phyloP scores from a whole-genome alignment of 2,888 invertebrate genomes.

The Unio delphinus region DNA sequence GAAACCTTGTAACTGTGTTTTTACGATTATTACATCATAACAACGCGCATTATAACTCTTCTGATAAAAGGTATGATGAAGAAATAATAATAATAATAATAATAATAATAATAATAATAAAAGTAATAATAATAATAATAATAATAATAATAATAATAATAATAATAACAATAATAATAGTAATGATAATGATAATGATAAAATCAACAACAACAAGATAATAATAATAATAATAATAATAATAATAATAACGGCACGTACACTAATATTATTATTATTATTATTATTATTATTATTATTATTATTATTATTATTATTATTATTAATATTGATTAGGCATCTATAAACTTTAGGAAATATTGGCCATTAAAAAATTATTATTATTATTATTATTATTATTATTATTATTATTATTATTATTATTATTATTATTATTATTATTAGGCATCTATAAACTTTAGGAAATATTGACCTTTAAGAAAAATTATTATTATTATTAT shows the following conservation, averaged over 20 bases:
- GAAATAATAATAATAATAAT: neutral
- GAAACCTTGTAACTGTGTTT: too few species aligned
- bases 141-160: neutral
- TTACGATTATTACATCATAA: too few species aligned
- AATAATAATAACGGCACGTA: neutral
- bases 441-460: too few species aligned
- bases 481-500: neutral
- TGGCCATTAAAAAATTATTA: too few species aligned
- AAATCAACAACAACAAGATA: neutral
- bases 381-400: too few species aligned
- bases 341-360: too few species aligned
- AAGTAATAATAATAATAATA: slow-evolving; percentile 10
- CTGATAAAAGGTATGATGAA: too few species aligned
- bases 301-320: neutral
- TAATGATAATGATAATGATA: neutral
- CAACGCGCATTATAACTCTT: too few species aligned
- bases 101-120: slow-evolving; percentile 15
- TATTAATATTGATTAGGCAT: too few species aligned
- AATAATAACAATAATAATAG: slow-evolving; percentile 1
- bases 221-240: slow-evolving; percentile 14
- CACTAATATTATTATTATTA: neutral
- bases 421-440: too few species aligned
- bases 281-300: neutral
- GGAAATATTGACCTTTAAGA: too few species aligned
- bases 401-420: too few species aligned